Base-by-base conservation (phyloP, 2,797 vertebrate species). In the Sarcophilus harrisii region DNA sequence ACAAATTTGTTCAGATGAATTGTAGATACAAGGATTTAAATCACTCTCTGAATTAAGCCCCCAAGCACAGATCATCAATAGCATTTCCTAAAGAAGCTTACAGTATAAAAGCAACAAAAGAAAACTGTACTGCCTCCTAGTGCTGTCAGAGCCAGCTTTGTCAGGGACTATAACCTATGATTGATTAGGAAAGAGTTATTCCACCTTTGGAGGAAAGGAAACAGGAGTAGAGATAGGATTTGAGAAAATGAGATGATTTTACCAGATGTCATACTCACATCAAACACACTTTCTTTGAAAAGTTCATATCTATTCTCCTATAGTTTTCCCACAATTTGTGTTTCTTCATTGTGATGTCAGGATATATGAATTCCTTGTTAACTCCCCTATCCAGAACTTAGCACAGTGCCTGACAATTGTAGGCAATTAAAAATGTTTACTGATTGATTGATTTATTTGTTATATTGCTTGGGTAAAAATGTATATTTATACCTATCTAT, bases 51-150 rank as follows among this genome's bases (percentile, higher is more conserved):
- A 5, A 95, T 55, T 1, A 3, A 91, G 87, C 29, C 0, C 0
- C 12, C 2, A 0, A 0, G 21, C 9, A 30, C 1, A 21, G 32
- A 90, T 16, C 2, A 57, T 29, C 90, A 0, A 1, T 3, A 0
- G 55, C 55, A 27, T 87, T 81, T 81, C 66, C 66, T 8, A 16
- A 81, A 27, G 81, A 54, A 24, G 0, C 0, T 60, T n/a, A n/a
- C n/a, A 5, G 92, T 55, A 0, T 0, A 30, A 89, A 58, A 30
- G 60, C 60, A 13, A 52, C 66, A 58, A 29, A 45, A 1, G 91
- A 92, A 32, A 91, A 90, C 93, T 94, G 12, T 29, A 58, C 8
- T 54, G 30, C 57, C 95, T 91, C 13, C 38, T 13, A 93, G 18
- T 55, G 29, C 49, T 32, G 32, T 0, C 0, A 14, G 38, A 87